phyloP scores from a whole-genome alignment of 1,140 invertebrate species.

The Gonioctena quinquepunctata region DNA sequence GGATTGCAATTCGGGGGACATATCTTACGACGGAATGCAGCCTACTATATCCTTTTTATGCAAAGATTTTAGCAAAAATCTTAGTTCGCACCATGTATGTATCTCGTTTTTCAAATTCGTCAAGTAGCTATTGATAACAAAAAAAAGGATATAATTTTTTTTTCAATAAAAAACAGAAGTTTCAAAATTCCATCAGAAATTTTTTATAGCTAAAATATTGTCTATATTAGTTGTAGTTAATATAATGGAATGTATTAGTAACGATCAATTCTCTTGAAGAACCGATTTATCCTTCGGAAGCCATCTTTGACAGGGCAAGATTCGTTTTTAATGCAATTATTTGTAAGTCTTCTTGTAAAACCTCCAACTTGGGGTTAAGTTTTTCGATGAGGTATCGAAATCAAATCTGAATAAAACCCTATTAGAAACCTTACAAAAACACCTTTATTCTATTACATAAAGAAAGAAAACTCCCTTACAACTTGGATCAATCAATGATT shows the following conservation, averaged over 20 bases:
- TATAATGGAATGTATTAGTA: too few species aligned
- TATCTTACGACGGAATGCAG: slow-evolving; percentile 86
- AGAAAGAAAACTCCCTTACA: slow-evolving; percentile 6
- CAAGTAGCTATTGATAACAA: too few species aligned
- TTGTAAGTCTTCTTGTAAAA: slow-evolving; percentile 40
- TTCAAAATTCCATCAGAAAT: too few species aligned
- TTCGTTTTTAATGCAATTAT: background rate
- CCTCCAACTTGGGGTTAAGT: slow-evolving; percentile 39
- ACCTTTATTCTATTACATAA: background rate
- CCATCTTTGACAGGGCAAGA: background rate
- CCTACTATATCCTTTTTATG: slow-evolving; percentile 92
- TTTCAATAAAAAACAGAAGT: too few species aligned
- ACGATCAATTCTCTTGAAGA: background rate
- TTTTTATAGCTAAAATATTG: too few species aligned
- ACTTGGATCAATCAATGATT: background rate
- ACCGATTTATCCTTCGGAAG: background rate
- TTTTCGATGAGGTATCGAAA: slow-evolving; percentile 37
- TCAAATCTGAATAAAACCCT: slow-evolving; percentile 37
- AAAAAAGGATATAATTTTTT: too few species aligned
- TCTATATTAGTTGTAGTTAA: too few species aligned
- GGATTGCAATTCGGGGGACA: slow-evolving; percentile 86
- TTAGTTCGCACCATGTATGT: slow-evolving; percentile 40
- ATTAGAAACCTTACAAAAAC: slow-evolving; percentile 37
- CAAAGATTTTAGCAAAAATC: slow-evolving; percentile 48
- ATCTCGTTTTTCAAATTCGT: too few species aligned